Base-by-base conservation (phyloP, 2,888 invertebrate genomes). In the Sarcophaga rosellei region DNA sequence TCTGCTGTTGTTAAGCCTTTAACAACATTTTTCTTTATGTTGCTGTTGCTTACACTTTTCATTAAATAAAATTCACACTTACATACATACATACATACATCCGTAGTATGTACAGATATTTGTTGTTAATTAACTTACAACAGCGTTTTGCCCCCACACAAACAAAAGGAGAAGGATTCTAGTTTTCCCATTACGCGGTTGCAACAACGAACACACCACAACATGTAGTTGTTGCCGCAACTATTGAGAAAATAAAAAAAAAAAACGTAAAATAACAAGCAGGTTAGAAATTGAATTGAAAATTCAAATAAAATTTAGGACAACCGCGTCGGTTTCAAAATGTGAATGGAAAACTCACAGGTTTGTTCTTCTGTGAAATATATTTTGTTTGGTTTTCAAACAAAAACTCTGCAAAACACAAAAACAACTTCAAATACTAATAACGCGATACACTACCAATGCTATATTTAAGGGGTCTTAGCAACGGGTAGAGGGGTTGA, bases 101-200 rank as follows among this genome's bases (percentile, higher is more conserved):
- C 0, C 1, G 1, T 35, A 35, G 8, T 10, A 35, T 35, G 35
- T 35, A 35, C 35, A 35, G 35, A 35, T 35, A 35, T 35, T 35
- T 35, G n/a, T 72, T 72, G 53, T 73, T 73, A 80, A 80, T 80
- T 80, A 80, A 80, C 72, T 72, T 74, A 74, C 23, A 74, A 47
- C 45, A 23, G 35, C 35, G 2, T 35, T 53, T 74, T 12, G 47
- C 63, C 53, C 17, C 17, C 53, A 8, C 25, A 25, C 8, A 35
- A 35, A 35, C 53, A 53, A 53, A 53, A 53, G 53, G 53, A 53
- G 17, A 53, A 53, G 17, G 53, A 53, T 53, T 53, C 4, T 53
- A 53, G 53, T 53, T 53, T 53, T 53, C 17, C 53, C 17, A 53
- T 53, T 53, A 53, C 53, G 53, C 17, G 53, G 53, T 53, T 53